Conservation (phyloP, 2,113 vertebrate species). For the Amphiprion ocellaris region DNA sequence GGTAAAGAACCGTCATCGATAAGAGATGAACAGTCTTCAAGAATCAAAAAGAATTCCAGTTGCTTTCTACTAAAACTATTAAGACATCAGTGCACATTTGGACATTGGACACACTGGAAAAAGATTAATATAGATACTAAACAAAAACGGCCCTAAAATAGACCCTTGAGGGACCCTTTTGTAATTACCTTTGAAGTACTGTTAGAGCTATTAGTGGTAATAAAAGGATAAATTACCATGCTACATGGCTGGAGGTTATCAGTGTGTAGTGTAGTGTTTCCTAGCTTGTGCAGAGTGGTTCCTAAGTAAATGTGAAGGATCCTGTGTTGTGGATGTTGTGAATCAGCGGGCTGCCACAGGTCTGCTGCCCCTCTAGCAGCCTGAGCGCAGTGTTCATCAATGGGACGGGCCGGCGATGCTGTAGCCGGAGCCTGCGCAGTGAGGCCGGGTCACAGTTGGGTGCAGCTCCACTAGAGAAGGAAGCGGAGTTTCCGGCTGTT, state of each 20-base stretch:
- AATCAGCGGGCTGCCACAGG: not conserved
- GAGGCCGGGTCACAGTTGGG: constrained; percentile 57
- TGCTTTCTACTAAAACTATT: no score
- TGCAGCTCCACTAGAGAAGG: constrained; percentile 78
- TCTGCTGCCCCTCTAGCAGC: not conserved
- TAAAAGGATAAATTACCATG: not conserved
- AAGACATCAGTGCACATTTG: no score
- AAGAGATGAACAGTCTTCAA: no score
- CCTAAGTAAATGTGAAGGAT: no score
- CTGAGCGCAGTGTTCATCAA: constrained; percentile 1
- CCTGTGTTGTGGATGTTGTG: not conserved
- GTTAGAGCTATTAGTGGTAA: not conserved
- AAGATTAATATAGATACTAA: no score
- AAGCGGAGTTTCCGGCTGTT: constrained; percentile 87
- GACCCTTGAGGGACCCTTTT: no score
- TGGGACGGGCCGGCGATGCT: constrained; percentile 11
- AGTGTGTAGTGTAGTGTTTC: no score
- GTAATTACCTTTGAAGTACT: not conserved
- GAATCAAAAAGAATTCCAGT: no score
- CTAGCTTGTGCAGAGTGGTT: not conserved
- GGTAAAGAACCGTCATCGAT: no score
- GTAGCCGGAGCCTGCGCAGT: constrained; percentile 75
- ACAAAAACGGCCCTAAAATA: no score
- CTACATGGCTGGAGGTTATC: not conserved
- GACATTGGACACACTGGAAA: no score